A percentile compares a stretch with the other conserved stretches of the same genome.
Conservation (phyloP, 2,888 invertebrate species). For the Pristionchus arcanus region DNA sequence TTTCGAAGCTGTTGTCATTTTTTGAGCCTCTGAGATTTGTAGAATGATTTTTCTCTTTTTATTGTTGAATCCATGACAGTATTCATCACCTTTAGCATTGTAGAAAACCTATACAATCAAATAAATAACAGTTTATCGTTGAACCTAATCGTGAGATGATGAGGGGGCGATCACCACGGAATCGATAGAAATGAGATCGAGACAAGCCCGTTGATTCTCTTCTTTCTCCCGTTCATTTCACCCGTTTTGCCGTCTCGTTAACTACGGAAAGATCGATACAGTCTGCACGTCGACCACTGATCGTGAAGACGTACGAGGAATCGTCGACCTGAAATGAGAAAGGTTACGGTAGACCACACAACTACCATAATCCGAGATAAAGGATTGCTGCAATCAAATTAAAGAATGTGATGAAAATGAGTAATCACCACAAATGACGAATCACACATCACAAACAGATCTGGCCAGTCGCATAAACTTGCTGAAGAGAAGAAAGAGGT, state of each 20-base stretch:
- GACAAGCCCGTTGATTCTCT: background rate
- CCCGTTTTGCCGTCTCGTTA: background rate
- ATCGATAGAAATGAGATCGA: constrained; percentile 38
- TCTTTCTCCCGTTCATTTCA: constrained; percentile 12
- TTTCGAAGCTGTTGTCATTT: too few species aligned
- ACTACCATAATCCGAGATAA: background rate
- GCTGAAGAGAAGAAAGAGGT: constrained; percentile 37
- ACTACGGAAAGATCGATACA: background rate
- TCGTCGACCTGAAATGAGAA: background rate
- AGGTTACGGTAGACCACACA: background rate
- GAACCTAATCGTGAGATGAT: constrained; percentile 12
- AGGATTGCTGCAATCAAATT: background rate
- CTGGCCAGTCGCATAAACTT: background rate
- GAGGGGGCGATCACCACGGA: background rate
- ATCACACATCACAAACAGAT: constrained; percentile 28
- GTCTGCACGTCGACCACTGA: background rate
- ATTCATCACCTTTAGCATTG: background rate
- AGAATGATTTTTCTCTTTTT: too few species aligned
- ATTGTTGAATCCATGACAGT: too few species aligned
- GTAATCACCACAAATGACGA: background rate
- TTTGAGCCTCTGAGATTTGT: too few species aligned
- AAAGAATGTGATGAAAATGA: background rate
- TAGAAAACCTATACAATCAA: background rate
- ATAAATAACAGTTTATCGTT: background rate
- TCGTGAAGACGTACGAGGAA: background rate